A percentile compares a stretch with the other conserved stretches of the same genome.
Conservation (phyloP, 2,797 vertebrate species). For the Peromyscus eremicus region DNA sequence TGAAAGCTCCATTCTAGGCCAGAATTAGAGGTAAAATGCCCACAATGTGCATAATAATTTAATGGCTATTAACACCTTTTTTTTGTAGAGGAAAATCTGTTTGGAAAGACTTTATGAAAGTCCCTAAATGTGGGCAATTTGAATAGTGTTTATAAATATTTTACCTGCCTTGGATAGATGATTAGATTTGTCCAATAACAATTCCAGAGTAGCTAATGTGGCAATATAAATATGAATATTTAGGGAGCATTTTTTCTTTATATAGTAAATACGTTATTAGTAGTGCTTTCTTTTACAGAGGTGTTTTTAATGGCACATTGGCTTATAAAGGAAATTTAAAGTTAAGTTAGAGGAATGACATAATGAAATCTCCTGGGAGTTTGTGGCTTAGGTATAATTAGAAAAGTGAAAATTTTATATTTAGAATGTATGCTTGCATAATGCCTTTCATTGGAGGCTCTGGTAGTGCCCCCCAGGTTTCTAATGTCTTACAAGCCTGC, state of each 20-base stretch:
- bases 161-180: slow-evolving; percentile 76
- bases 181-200: slow-evolving; percentile 78
- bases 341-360: slow-evolving; percentile 76
- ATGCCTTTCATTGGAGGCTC: slow-evolving; percentile 62
- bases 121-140: slow-evolving; percentile 68
- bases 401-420: slow-evolving; percentile 64
- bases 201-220: slow-evolving; percentile 78
- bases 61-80: slow-evolving; percentile 60
- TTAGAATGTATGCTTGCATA: slow-evolving; percentile 66
- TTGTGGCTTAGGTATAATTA: slow-evolving; percentile 77
- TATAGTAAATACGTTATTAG: slow-evolving; percentile 75
- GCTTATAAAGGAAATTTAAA: slow-evolving; percentile 73
- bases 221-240: slow-evolving; percentile 79
- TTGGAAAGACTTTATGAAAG: slow-evolving; percentile 72
- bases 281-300: slow-evolving; percentile 74
- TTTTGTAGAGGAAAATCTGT: slow-evolving; percentile 73
- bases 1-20: not conserved
- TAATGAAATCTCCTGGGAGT: slow-evolving; percentile 76
- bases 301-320: slow-evolving; percentile 68
- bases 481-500: slow-evolving; percentile 6
- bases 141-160: slow-evolving; percentile 82
- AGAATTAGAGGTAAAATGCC: slow-evolving; percentile 44
- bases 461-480: not conserved
- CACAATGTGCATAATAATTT: slow-evolving; percentile 33
- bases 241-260: slow-evolving; percentile 70